Base-by-base conservation (phyloP, 2,888 invertebrate species). In the Eudasyphora cyanicolor region DNA sequence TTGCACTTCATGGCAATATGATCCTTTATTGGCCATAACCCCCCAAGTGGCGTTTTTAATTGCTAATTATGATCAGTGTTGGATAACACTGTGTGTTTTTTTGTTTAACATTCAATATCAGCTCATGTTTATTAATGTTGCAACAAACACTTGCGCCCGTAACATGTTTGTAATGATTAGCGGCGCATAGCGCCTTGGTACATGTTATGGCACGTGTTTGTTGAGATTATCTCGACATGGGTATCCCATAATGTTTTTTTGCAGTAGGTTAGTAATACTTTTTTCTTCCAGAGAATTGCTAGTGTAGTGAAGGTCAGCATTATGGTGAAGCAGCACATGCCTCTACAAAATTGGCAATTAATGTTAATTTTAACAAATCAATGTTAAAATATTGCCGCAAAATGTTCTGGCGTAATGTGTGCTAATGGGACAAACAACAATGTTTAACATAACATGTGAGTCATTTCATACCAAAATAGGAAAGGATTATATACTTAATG, bases 1-100 rank as follows among this genome's bases (percentile, higher is more conserved):
- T 69, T 45, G 17, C 60, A 17, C 60, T 51, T 75, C 70, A 29
- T 76, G 60, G 62, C 73, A 42, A 17, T 60, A n/a, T 69, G 81
- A 82, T 82, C 51, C 71, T 82, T 69, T 60, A 60, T 67, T 73
- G 73, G 27, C 54, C 75, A 79, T 82, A 82, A 82, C 79, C 82
- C 82, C n/a, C 79, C 79, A 76, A 76, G 79, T 79, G 79, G 76
- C 69, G 73, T 74, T 82, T 79, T 82, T 76, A 79, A 82, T 82
- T 82, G 82, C 76, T 82, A 76, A 82, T 82, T 79, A 82, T 76
- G 57, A 49, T 60, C 73, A 76, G 60, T 82, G 82, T 76, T 82
- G 62, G 71, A 75, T 67, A 76, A n/a, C n/a, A n/a, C n/a, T n/a
- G n/a, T n/a, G n/a, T n/a, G n/a, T n/a, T n/a, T 79, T 60, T 19